phyloP scores from a whole-genome alignment of 1,140 invertebrate species.

The Heliconius melpomene region DNA sequence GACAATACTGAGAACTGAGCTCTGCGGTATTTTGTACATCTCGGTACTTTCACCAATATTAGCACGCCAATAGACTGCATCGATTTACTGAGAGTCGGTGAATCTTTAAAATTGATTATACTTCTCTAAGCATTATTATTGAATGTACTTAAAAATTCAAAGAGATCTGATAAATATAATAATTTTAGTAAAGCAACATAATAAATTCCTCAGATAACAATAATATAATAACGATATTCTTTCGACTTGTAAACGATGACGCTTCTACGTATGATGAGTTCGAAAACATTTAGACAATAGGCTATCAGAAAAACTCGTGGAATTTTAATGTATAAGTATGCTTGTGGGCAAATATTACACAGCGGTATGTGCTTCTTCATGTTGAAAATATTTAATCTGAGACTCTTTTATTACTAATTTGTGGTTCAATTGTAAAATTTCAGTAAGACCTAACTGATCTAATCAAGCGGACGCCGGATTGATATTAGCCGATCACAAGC shows the following conservation, averaged over 20 bases:
- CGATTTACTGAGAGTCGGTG: background rate
- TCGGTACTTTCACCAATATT: conserved; percentile 65
- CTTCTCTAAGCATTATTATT: background rate
- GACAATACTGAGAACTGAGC: conserved; percentile 43
- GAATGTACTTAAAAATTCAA: background rate
- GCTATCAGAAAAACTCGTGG: conserved; percentile 58
- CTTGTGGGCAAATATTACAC: conserved; percentile 7
- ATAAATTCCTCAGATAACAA: conserved; percentile 6
- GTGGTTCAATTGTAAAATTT: background rate
- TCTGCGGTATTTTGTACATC: conserved; percentile 64
- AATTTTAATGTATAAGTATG: conserved; percentile 15
- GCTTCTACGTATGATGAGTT: conserved; percentile 56
- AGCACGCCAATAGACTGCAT: conserved; percentile 66
- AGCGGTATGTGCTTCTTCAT: background rate
- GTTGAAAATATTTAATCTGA: background rate
- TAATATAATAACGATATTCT: conserved; percentile 14
- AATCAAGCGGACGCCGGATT: conserved; percentile 26
- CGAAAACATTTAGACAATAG: conserved; percentile 62
- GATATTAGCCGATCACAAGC: conserved; percentile 62
- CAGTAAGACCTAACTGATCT: background rate
- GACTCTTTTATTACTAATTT: background rate
- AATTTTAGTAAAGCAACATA: background rate
- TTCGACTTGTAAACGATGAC: conserved; percentile 33
- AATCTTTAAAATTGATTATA: background rate
- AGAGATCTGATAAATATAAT: background rate